Conservation (phyloP, 2,888 invertebrate genomes). For the Leptura quadrifasciata region DNA sequence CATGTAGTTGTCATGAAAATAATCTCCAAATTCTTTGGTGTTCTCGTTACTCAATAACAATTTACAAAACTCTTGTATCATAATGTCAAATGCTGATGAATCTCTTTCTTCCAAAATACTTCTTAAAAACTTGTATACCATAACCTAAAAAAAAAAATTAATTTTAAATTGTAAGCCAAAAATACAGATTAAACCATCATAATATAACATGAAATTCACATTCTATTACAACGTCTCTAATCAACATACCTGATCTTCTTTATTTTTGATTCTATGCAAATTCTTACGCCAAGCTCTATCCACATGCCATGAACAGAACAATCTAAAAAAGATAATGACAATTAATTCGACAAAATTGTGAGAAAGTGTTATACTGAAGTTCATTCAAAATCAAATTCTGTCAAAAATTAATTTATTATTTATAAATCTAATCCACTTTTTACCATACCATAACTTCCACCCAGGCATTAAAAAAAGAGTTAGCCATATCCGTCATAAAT, state of each 20-base stretch:
- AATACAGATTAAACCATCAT: too few species aligned
- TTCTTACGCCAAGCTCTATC: conserved; percentile 10
- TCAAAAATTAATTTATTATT: not conserved
- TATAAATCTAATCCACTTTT: not conserved
- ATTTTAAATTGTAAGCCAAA: not conserved
- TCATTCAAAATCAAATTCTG: not conserved
- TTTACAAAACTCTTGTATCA: too few species aligned
- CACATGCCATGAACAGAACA: conserved; percentile 5
- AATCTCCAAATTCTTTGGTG: too few species aligned
- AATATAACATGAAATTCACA: too few species aligned
- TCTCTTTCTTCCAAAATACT: not conserved
- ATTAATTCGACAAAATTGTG: too few species aligned
- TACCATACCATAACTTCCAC: conserved; percentile 27
- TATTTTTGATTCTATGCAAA: not conserved
- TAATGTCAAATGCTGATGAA: not conserved
- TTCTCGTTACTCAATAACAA: too few species aligned
- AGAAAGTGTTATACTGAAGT: too few species aligned
- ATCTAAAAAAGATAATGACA: not conserved
- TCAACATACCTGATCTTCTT: not conserved
- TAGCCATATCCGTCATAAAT: conserved; percentile 50
- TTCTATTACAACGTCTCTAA: too few species aligned
- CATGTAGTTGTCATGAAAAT: too few species aligned
- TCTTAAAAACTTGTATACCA: not conserved
- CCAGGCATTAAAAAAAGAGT: conserved; percentile 44
- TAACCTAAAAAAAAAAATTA: not conserved